These are phyloP conservation scores for Semnornis frantzii DNA, from an alignment of 2,113 vertebrate species.

Conservation along the genomic window DNA sequence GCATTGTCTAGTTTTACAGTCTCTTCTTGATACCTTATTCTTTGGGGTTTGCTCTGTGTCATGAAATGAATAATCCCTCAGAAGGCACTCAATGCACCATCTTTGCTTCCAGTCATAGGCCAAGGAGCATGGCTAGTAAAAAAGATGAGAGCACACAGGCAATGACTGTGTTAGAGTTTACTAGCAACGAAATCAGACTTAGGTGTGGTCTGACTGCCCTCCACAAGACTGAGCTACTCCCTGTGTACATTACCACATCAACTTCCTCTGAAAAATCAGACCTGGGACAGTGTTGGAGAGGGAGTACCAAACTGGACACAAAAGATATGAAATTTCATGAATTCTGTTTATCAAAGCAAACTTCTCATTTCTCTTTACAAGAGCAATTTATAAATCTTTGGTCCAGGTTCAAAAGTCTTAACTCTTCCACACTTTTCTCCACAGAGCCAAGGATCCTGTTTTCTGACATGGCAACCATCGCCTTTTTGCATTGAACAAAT, in stretches of 20 bases:
- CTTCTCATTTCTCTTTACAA: not conserved
- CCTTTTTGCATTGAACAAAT: conserved; percentile 20
- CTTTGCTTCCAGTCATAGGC: not conserved
- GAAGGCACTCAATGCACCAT: not conserved
- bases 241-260: not conserved
- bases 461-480: not conserved
- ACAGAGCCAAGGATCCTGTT: not conserved
- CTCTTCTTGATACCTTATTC: not conserved
- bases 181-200: not conserved
- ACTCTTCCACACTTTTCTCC: not conserved
- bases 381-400: conserved; percentile 18
- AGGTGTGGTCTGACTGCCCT: not conserved
- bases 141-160: not conserved
- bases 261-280: not conserved
- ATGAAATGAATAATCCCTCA: not conserved
- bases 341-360: conserved; percentile 17
- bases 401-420: not conserved
- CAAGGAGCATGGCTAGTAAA: not conserved
- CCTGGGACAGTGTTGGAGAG: not conserved
- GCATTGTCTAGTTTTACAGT: not conserved
- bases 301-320: not conserved
- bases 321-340: not conserved
- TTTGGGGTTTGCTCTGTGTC: not conserved
- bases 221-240: not conserved
- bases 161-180: not conserved